Percentiles rank a stretch among this genome's conserved stretches.
Conservation (phyloP, 2,888 invertebrate species). For the Sisyra terminalis region DNA sequence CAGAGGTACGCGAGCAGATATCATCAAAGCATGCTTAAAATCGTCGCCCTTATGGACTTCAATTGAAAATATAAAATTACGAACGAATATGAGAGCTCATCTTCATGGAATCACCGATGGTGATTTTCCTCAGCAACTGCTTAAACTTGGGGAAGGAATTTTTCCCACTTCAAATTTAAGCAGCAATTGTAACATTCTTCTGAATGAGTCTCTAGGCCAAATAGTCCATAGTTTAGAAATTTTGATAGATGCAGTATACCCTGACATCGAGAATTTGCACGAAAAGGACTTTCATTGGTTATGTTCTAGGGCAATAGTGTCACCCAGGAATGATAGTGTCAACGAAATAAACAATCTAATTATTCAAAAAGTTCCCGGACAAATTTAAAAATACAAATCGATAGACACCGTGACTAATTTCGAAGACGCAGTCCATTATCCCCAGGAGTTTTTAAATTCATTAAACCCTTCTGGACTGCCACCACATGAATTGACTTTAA, state of each 20-base stretch:
- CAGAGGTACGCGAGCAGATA: constrained; percentile 11
- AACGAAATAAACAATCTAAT: constrained; percentile 12
- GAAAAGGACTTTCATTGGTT: constrained; percentile 11
- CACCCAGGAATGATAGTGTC: constrained; percentile 14
- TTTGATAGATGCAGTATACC: too few relatives aligned
- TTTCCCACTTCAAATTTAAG: too few relatives aligned
- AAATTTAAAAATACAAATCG: constrained; percentile 12
- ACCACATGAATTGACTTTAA: not conserved
- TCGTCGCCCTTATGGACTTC: too few relatives aligned
- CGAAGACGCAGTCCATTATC: constrained; percentile 14
- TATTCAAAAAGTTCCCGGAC: constrained; percentile 13
- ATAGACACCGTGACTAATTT: constrained; percentile 14
- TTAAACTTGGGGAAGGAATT: constrained; percentile 12
- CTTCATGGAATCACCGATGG: constrained; percentile 11
- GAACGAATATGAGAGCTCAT: not conserved
- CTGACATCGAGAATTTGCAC: constrained; percentile 1
- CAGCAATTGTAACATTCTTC: too few relatives aligned
- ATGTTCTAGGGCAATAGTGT: constrained; percentile 14
- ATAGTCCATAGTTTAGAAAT: too few relatives aligned
- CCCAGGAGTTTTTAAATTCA: constrained; percentile 11
- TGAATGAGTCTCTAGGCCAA: too few relatives aligned
- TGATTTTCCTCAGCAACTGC: constrained; percentile 14
- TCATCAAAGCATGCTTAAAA: not conserved
- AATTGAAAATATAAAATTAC: not conserved
- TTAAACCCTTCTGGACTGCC: constrained; percentile 4